These are phyloP conservation scores for Ditylenchus weischeri DNA, from an alignment of 2,888 invertebrate genomes.

Conservation along the genomic window DNA sequence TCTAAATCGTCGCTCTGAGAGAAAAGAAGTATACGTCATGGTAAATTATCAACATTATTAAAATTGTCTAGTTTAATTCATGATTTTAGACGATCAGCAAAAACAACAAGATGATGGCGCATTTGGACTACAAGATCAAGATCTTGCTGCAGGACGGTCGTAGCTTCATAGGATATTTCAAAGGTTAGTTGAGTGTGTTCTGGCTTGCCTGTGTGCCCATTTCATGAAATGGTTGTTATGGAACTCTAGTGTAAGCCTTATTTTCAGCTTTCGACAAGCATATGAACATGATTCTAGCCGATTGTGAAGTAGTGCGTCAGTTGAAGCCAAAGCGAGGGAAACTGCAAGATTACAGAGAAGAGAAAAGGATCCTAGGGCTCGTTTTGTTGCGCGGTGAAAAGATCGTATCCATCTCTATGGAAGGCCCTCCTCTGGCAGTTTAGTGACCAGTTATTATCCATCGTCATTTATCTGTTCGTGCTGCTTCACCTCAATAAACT, in stretches of 20 bases:
- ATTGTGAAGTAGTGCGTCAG: constrained; percentile 97
- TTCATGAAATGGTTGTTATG: not conserved
- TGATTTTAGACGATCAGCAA: constrained; percentile 48
- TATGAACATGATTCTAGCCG: constrained; percentile 97
- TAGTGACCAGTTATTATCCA: no score
- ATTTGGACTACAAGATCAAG: constrained; percentile 93
- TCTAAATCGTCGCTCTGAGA: no score
- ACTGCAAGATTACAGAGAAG: constrained; percentile 80
- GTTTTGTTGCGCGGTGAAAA: constrained; percentile 91
- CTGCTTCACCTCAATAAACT: no score
- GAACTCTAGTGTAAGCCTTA: not conserved
- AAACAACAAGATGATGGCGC: constrained; percentile 66
- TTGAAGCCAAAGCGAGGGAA: constrained; percentile 88
- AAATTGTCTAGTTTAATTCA: no score
- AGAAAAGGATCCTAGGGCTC: constrained; percentile 90
- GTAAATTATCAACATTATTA: no score
- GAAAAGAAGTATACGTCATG: no score
- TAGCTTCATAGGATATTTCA: constrained; percentile 96
- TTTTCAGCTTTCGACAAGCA: constrained; percentile 90
- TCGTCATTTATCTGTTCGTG: no score
- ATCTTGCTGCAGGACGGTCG: constrained; percentile 94
- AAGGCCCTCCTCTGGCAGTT: constrained; percentile 77
- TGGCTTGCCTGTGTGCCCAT: no score
- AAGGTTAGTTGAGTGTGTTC: constrained; percentile 64
- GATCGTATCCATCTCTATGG: constrained; percentile 94